Base-by-base conservation (phyloP, 1,140 invertebrate genomes). In the Melitaea cinxia region DNA sequence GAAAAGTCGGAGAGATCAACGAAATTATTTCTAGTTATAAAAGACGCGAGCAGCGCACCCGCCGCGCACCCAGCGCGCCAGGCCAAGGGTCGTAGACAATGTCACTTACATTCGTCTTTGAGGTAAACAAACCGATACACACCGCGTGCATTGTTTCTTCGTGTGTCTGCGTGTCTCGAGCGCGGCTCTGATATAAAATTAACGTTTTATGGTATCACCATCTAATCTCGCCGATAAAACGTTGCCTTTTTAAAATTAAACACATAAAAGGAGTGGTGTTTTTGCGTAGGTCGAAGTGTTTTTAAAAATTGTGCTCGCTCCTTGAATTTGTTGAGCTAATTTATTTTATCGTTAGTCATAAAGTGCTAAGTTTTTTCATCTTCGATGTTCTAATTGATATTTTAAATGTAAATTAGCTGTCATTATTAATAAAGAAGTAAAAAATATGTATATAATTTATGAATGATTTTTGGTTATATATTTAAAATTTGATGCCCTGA, bases 71-170 rank as follows among this genome's bases (percentile, higher is more conserved):
- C 14, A 4, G n/a, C n/a, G n/a, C n/a, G n/a, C n/a, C 2, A 54
- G 59, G 65, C 52, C 73, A 78, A 73, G 74, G 78, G 78, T 78
- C 73, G 54, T 73, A 85, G 80, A 77, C 85, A 88, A 85, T 75
- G 85, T 86, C 72, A 88, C 83, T 85, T 86, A 72, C 75, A 85
- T 82, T 83, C 76, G 85, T 72, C 85, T 78, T 88, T 86, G 80
- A 70, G 64, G 84, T 85, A 82, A 87, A 87, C 72, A 87, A 83
- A 82, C 79, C 72, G 75, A 82, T 76, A 66, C 60, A 56, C 57
- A 58, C 52, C 50, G 37, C 33, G 37, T 45, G 59, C 54, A 70
- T 66, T 62, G 59, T 70, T 64, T 70, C 68, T 65, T 70, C 63
- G 58, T 68, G 61, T 45, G 68, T 65, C 52, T 58, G 59, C 56